Evolutionary conservation across 2,888 invertebrate genomes (phyloP).

Genomic region (Drosophila ezoana): DNA sequence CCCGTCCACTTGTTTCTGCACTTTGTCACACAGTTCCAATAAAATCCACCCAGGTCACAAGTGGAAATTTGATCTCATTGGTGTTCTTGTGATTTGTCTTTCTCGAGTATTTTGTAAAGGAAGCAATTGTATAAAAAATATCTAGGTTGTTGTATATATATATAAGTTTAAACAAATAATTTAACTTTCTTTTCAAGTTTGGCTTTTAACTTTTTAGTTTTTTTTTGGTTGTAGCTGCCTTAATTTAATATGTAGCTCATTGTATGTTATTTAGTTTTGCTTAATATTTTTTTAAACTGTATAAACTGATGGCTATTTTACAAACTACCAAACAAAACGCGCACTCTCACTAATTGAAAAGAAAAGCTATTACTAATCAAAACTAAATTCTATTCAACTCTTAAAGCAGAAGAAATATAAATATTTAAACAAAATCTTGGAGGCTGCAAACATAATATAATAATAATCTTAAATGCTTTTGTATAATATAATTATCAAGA

Average conservation of each 20-base stretch:
- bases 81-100: constrained; percentile 44
- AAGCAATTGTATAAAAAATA: constrained; percentile 35
- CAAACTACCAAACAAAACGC: constrained; percentile 45
- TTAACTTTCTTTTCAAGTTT: not conserved
- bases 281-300: constrained; percentile 17
- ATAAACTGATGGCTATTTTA: constrained; percentile 27
- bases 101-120: not conserved
- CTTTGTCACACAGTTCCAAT: constrained; percentile 23
- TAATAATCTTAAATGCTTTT: constrained; percentile 15
- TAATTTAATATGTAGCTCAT: not conserved
- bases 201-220: constrained; percentile 6
- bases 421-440: no score
- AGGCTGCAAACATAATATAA: constrained; percentile 3
- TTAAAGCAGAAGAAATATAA: not conserved
- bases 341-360: constrained; percentile 26
- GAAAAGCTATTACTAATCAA: constrained; percentile 35
- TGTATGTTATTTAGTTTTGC: constrained; percentile 5
- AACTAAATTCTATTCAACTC: constrained; percentile 14
- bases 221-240: constrained; percentile 9
- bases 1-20: constrained; percentile 18
- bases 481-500: constrained; percentile 27
- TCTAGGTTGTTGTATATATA: constrained; percentile 34
- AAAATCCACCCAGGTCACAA: constrained; percentile 22
- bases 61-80: constrained; percentile 24
- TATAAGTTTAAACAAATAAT: constrained; percentile 5